These are phyloP conservation scores for Typhlomys cinereus DNA, from an alignment of 2,113 vertebrate species.

Conservation along the genomic window DNA sequence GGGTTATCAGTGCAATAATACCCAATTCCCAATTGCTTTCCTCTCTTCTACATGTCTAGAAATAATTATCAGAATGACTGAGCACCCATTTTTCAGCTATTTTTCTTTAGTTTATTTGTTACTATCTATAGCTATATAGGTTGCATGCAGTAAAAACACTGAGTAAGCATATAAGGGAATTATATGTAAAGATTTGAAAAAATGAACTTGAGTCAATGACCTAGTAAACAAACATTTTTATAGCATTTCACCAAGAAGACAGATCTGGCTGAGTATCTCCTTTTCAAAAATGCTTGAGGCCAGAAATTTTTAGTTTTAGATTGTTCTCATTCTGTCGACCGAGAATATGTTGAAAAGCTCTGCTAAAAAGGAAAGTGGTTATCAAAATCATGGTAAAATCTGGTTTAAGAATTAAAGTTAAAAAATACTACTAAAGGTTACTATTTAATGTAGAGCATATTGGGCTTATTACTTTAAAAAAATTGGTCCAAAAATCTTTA, in stretches of 20 bases:
- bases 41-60: not conserved
- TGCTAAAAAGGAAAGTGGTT: not conserved
- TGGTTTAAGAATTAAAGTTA: slow-evolving; percentile 21
- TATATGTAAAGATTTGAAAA: slow-evolving; percentile 42
- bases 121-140: not conserved
- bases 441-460: not conserved
- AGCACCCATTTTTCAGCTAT: slow-evolving; percentile 13
- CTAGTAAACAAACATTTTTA: not conserved
- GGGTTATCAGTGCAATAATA: not conserved
- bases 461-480: slow-evolving; percentile 17
- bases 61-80: slow-evolving; percentile 4
- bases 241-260: not conserved
- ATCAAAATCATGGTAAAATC: slow-evolving; percentile 22
- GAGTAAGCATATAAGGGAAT: slow-evolving; percentile 21
- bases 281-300: not conserved
- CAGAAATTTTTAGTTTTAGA: not conserved
- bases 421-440: slow-evolving; percentile 34
- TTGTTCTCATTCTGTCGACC: not conserved
- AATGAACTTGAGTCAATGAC: not conserved
- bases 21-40: not conserved
- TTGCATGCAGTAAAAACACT: not conserved
- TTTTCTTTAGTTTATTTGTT: slow-evolving; percentile 1
- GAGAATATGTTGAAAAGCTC: not conserved
- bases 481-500: slow-evolving; percentile 10
- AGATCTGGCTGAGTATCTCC: not conserved